phyloP scores from a whole-genome alignment of 1,140 invertebrate genomes.

The Adoxophyes honmai region DNA sequence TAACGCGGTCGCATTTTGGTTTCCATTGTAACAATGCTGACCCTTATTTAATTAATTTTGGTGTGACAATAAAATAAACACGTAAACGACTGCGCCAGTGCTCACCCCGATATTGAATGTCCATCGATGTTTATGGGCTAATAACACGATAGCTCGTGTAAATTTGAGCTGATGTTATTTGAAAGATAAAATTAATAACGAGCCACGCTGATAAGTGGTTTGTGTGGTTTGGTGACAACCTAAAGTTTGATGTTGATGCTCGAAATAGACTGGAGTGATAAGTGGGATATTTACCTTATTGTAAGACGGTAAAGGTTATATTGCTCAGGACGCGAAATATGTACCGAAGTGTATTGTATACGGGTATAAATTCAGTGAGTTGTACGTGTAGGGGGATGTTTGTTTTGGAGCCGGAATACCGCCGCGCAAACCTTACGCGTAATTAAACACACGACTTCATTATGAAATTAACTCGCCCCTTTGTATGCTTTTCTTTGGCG shows the following conservation, averaged over 20 bases:
- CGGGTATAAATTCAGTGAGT: too few relatives aligned
- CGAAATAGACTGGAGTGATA: too few relatives aligned
- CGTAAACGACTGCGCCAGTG: background rate
- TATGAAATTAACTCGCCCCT: background rate
- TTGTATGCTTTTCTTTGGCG: background rate
- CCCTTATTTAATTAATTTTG: background rate
- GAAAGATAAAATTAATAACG: conserved; percentile 3
- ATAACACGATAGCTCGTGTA: background rate
- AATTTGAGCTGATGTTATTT: background rate
- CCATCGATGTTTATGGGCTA: background rate
- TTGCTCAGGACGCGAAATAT: too few relatives aligned
- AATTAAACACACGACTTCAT: background rate
- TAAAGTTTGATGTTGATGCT: too few relatives aligned
- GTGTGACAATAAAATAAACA: background rate
- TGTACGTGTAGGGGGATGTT: background rate
- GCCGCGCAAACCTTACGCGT: background rate
- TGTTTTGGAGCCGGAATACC: background rate
- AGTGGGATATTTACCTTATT: too few relatives aligned
- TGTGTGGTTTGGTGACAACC: too few relatives aligned
- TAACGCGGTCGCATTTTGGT: background rate
- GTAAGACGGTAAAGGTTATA: too few relatives aligned
- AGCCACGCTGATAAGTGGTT: too few relatives aligned
- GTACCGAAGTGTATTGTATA: too few relatives aligned
- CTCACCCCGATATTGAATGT: background rate
- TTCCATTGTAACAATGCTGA: background rate